Conservation (phyloP, 2,113 vertebrate genomes). For the Sapayoa aenigma region DNA sequence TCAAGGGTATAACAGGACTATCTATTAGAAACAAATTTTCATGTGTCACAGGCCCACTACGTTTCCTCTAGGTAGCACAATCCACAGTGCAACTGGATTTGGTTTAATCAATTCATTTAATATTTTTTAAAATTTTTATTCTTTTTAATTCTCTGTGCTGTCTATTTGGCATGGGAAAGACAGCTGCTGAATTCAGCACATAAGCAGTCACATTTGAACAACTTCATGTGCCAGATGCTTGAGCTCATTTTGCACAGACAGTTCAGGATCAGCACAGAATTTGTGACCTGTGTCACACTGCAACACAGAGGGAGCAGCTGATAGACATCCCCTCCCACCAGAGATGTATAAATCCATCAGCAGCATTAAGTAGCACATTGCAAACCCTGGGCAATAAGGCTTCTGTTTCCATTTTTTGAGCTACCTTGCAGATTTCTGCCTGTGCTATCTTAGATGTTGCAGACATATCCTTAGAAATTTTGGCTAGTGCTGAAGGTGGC, state of each 20-base stretch:
- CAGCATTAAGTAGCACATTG: not conserved
- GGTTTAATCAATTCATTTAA: not conserved
- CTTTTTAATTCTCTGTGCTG: not conserved
- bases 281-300: not conserved
- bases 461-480: not conserved
- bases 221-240: accelerated
- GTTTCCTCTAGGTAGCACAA: not conserved
- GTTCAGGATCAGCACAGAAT: not conserved
- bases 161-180: not conserved
- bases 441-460: not conserved
- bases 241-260: accelerated
- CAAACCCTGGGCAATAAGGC: not conserved
- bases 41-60: not conserved
- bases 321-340: accelerated
- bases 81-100: not conserved
- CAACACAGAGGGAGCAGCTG: not conserved
- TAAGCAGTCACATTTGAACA: not conserved
- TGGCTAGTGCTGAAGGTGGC: not conserved
- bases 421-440: not conserved
- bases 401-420: not conserved
- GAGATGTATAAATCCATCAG: not conserved
- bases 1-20: not conserved
- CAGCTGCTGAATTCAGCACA: not conserved
- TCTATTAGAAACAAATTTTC: not conserved
- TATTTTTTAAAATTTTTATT: not conserved